Percentiles rank a stretch among this genome's conserved stretches.
Evolutionary conservation across 2,113 vertebrate genomes (phyloP).

Genomic region (Datnioides undecimradiatus): DNA sequence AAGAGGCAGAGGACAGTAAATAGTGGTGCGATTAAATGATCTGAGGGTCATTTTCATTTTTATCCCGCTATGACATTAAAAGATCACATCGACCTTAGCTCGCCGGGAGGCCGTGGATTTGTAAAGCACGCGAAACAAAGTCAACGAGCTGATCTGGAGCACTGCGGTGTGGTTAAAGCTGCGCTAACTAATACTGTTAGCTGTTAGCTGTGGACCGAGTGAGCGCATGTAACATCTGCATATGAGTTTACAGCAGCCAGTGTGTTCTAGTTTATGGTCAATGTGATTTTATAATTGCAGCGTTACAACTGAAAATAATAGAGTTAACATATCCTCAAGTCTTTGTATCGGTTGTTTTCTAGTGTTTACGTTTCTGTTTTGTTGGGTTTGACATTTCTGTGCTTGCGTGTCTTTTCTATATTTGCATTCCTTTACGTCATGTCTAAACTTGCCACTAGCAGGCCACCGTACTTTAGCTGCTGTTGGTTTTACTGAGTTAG

Average conservation of each 20-base stretch:
- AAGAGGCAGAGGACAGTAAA: conserved; percentile 29
- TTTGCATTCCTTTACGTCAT: neutral
- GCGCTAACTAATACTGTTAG: conserved; percentile 16
- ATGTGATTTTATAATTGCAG: no score
- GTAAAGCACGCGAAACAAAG: conserved; percentile 12
- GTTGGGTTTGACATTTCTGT: no score
- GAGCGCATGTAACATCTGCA: neutral
- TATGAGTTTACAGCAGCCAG: neutral
- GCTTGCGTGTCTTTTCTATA: neutral
- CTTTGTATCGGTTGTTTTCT: no score
- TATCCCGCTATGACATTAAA: conserved; percentile 23
- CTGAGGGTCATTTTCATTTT: conserved; percentile 9
- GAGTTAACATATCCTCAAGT: neutral
- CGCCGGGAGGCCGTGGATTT: conserved; percentile 24
- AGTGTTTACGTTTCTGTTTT: no score
- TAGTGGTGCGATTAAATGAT: conserved; percentile 16
- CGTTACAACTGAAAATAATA: neutral
- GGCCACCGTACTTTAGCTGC: neutral
- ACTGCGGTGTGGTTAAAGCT: neutral
- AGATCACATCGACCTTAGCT: neutral
- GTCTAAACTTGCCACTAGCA: neutral
- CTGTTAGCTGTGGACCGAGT: neutral
- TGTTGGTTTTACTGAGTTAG: no score
- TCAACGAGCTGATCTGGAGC: conserved; percentile 1
- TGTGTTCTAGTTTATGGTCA: no score